A percentile compares a stretch with the other conserved stretches of the same genome.
Conservation (phyloP, 2,888 invertebrate genomes). For the Patella pellucida region DNA sequence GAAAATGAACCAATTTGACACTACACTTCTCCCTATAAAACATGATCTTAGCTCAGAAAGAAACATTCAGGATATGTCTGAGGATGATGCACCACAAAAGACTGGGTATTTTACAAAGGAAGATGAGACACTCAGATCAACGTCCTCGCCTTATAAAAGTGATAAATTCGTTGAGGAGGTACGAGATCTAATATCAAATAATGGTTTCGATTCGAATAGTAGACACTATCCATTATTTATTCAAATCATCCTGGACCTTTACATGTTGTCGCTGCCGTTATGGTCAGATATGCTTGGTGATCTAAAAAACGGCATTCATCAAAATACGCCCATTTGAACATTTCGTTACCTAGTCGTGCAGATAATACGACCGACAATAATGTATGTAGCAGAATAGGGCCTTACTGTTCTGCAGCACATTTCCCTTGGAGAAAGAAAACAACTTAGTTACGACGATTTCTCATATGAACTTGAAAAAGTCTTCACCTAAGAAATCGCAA, state of each 20-base stretch:
- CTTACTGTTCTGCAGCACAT: not conserved
- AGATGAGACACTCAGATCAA: not conserved
- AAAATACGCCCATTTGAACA: not conserved
- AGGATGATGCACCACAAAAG: not conserved
- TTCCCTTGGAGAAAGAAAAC: not conserved
- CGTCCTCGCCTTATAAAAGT: not conserved
- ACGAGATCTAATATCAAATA: not conserved
- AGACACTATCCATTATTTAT: not conserved
- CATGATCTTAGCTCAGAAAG: not conserved
- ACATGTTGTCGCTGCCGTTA: not conserved
- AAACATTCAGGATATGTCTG: not conserved
- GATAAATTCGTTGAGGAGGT: not conserved
- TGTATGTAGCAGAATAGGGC: not conserved
- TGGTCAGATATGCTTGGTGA: constrained; percentile 2
- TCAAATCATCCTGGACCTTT: not conserved
- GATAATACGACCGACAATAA: not conserved
- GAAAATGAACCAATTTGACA: not conserved
- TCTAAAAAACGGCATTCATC: not conserved
- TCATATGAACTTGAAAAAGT: not conserved
- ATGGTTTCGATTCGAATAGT: no score
- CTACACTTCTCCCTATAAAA: not conserved
- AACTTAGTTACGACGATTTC: not conserved
- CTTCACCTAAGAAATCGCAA: not conserved
- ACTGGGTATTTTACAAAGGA: not conserved
- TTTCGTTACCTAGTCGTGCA: not conserved